Base-by-base conservation (phyloP, 2,888 invertebrate species). In the Clusia tigrina region DNA sequence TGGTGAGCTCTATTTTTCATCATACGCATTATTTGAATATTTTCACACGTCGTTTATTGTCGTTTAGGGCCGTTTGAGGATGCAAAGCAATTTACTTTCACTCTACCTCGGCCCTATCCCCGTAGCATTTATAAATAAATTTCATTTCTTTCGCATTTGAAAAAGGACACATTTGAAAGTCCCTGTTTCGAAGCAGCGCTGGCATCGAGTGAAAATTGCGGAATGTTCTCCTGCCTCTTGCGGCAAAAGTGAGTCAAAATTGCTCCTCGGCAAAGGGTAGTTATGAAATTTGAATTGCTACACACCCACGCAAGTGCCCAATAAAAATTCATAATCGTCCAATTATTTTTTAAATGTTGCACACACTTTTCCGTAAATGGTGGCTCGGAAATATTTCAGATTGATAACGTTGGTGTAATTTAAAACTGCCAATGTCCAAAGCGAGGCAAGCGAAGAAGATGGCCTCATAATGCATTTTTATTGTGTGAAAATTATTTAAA, bases 241-340 rank as follows among this genome's bases (percentile, higher is more conserved):
- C 42, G n/a, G 42, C 42, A 42, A 42, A 6, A 42, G n/a, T 15
- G n/a, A 6, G 3, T 42, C 42, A 6, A 3, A 42, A 12, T 42
- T n/a, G 42, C 6, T 42, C n/a, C 32, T 32, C 32, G 32, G 5
- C 6, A 32, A 32, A 12, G 32, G 32, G 32, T 32, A 42, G n/a
- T n/a, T 32, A 32, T 32, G 9, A 6, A 32, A 15, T 6, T 42
- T 6, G 32, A 67, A 68, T 66, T 67, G 64, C 66, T 67, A 64
- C 61, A 66, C 66, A 68, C 65, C 66, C 65, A 57, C 55, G 54
- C 64, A 68, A 67, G 62, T 65, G 67, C 62, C 66, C 63, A 63
- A 70, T 70, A 70, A 70, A 70, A 69, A 66, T 64, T 67, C 67
- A 68, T 70, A 70, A 70, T 70, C 68, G 67, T 61, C 66, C 64